Evolutionary conservation across 2,888 invertebrate species (phyloP).

Genomic region (Xestoiulus laeticollis): DNA sequence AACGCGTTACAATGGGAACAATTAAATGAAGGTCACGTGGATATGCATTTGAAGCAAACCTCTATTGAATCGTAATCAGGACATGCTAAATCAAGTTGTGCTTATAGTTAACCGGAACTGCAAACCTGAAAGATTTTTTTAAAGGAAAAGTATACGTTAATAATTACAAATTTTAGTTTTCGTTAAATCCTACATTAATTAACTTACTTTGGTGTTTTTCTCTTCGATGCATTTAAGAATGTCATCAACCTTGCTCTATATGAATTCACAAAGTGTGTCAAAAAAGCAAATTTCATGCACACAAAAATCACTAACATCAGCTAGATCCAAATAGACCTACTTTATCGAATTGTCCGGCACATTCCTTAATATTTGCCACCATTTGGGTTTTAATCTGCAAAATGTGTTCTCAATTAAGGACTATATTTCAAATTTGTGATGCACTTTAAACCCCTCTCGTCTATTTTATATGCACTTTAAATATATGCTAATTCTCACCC

Average conservation of each 20-base stretch:
- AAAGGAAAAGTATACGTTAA: background rate
- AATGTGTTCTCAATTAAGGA: background rate
- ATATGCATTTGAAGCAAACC: background rate
- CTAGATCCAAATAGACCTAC: background rate
- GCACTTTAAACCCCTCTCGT: background rate
- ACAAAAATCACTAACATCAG: too few relatives aligned
- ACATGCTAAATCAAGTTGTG: background rate
- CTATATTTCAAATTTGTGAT: background rate
- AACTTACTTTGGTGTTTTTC: constrained; percentile 6
- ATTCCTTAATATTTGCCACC: constrained; percentile 11
- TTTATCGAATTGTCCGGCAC: constrained; percentile 21
- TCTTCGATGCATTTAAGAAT: constrained; percentile 9
- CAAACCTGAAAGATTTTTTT: background rate
- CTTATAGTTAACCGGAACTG: background rate
- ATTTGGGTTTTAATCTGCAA: constrained; percentile 8
- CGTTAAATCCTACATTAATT: background rate
- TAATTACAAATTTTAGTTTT: too few relatives aligned
- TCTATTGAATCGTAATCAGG: background rate
- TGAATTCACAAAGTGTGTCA: background rate
- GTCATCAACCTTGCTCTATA: background rate
- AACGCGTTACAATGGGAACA: background rate
- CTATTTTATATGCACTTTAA: background rate
- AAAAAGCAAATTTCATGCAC: background rate
- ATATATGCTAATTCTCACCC: background rate
- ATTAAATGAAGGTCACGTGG: background rate